These are phyloP conservation scores for Balanococcus diminutus DNA, from an alignment of 2,888 invertebrate genomes.

Conservation along the genomic window DNA sequence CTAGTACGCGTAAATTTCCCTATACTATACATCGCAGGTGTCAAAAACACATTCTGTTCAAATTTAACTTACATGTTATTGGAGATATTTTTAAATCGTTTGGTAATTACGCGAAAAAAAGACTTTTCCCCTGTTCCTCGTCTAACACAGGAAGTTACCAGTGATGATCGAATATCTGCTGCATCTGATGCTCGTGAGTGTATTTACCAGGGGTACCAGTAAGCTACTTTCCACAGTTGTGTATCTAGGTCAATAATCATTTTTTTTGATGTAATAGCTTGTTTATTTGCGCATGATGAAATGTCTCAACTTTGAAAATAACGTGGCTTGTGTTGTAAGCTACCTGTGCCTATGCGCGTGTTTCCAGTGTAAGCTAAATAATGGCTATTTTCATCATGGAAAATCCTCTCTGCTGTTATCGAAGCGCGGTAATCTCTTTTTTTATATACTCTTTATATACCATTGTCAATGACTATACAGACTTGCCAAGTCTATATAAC, in stretches of 20 bases:
- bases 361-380: not conserved
- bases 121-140: not conserved
- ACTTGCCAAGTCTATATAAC: not conserved
- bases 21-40: not conserved
- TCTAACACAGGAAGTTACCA: not conserved
- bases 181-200: not conserved
- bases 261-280: conserved; percentile 42
- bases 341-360: not conserved
- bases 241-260: conserved; percentile 32
- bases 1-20: not conserved
- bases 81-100: not conserved
- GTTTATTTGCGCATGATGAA: conserved; percentile 39
- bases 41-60: not conserved
- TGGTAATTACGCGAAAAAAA: not conserved
- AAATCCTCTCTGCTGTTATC: not conserved
- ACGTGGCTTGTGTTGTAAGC: not conserved
- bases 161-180: not conserved
- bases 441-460: not conserved
- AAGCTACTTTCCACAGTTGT: not conserved
- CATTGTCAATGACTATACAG: not conserved
- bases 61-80: not conserved
- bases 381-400: not conserved
- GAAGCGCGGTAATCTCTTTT: not conserved
- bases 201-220: not conserved
- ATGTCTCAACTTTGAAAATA: conserved; percentile 26